Percentiles rank a stretch among this genome's conserved stretches.
phyloP scores from a whole-genome alignment of 37 sponge, comb jelly and placozoan species.

The Petrosia ficiformis region DNA sequence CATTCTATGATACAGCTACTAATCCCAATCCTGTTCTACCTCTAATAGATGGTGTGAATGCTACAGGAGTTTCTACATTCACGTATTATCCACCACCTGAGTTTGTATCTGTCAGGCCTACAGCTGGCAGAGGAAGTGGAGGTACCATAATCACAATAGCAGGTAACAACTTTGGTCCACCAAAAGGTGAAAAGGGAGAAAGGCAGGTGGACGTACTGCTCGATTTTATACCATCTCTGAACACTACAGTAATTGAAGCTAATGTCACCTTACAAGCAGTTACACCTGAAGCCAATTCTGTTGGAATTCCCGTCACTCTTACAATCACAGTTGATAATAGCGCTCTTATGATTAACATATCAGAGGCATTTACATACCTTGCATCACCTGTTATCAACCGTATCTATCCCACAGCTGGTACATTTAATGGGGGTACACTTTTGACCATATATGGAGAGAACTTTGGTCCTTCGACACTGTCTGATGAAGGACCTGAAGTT shows the following conservation, averaged over 20 bases:
- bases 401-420: constrained; percentile 67
- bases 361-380: constrained; percentile 80
- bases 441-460: constrained; percentile 71
- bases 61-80: constrained; percentile 61
- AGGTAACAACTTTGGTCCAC: constrained; percentile 80
- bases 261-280: constrained; percentile 42
- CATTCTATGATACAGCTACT: constrained; percentile 89
- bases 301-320: constrained; percentile 44
- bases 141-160: constrained; percentile 67
- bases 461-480: constrained; percentile 82
- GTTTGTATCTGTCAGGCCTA: constrained; percentile 69
- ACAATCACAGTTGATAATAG: constrained; percentile 80
- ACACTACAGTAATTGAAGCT: constrained; percentile 48
- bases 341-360: constrained; percentile 59
- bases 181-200: constrained; percentile 34
- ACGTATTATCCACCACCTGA: constrained; percentile 72
- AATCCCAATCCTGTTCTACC: constrained; percentile 77
- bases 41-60: constrained; percentile 67
- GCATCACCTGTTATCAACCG: constrained; percentile 62
- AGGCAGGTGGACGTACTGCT: constrained; percentile 71
- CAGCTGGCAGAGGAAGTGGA: constrained; percentile 75
- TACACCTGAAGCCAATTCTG: constrained; percentile 46
- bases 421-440: constrained; percentile 62
- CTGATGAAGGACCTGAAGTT: constrained; percentile 68
- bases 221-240: constrained; percentile 25